These are phyloP conservation scores for Acanthurus lineatus DNA, from an alignment of 2,797 vertebrate species.

Conservation along the genomic window DNA sequence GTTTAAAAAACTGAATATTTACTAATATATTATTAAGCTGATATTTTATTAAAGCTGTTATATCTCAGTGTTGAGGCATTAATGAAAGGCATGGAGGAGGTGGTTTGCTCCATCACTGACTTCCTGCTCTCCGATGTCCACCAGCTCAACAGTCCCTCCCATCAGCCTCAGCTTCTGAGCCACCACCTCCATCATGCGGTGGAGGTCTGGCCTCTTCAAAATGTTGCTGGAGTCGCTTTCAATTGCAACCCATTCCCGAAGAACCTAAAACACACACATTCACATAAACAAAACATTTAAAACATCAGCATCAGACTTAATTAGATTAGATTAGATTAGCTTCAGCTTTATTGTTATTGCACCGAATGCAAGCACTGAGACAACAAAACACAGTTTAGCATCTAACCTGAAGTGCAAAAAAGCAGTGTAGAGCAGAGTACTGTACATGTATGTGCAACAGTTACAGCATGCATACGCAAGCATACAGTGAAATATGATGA, in stretches of 20 bases:
- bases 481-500: too few relatives aligned
- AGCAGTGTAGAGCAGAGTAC: too few relatives aligned
- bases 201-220: conserved; percentile 77
- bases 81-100: background rate
- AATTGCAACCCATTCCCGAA: conserved; percentile 84
- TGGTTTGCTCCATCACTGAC: conserved; percentile 65
- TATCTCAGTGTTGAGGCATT: background rate
- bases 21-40: conserved; percentile 5
- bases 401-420: too few relatives aligned
- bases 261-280: conserved; percentile 65
- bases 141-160: conserved; percentile 79
- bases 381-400: too few relatives aligned
- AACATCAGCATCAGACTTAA: background rate
- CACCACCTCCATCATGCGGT: conserved; percentile 84
- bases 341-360: too few relatives aligned
- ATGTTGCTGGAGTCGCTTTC: conserved; percentile 87
- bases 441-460: too few relatives aligned
- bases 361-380: too few relatives aligned
- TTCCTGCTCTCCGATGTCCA: conserved; percentile 83
- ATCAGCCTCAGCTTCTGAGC: conserved; percentile 82
- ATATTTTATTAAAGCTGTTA: conserved; percentile 2
- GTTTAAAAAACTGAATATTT: conserved; percentile 21
- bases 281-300: background rate
- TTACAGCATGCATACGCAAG: too few relatives aligned
- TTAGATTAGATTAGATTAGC: too few relatives aligned